Base-by-base conservation (phyloP, 2,888 invertebrate species). In the Hirtodrosophila confusa region DNA sequence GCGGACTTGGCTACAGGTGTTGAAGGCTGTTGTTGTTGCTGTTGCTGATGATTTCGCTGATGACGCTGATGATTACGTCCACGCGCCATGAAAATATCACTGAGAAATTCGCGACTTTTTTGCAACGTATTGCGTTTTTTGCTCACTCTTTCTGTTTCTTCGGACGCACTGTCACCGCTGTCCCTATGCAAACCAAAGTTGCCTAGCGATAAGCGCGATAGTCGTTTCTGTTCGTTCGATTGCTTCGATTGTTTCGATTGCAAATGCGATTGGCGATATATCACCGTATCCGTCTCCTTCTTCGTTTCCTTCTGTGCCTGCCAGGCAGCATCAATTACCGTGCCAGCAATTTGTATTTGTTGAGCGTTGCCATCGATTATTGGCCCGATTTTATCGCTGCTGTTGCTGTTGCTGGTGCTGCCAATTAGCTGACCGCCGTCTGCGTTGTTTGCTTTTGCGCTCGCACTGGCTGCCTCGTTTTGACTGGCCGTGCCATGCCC, bases 1-100 rank as follows among this genome's bases (percentile, higher is more conserved):
- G 40, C 64, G 45, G 68, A 49, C 36, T 75, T 75, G 39, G 43
- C n/a, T 64, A 68, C 35, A 75, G 60, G 0, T 70, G 68, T 5
- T 84, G 80, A 4, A 62, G 61, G 62, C 3, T 51, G 49, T n/a
- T 69, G 76, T 12, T 78, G 70, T 1, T 75, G 75, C 4, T 86
- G 79, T 7, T 76, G 76, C n/a, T 66, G 64, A 7, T 69, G 75
- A 29, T 84, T 79, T 48, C 86, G 86, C 54, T 89, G 88, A 57
- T 80, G 80, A 17, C 90, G 89, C 78, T 90, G 88, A 62, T 90
- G 90, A 84, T 91, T 90, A 85, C 91, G 91, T 88, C 91, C 91
- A 77, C 91, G 91, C 71, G 91, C 91, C 91, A 91, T 91, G 88
- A 90, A 90, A 74, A 90, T 88, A 63, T 90, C 90, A 80, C 82